Conservation (phyloP, 2,888 invertebrate genomes). For the Gasteruption jaculator region DNA sequence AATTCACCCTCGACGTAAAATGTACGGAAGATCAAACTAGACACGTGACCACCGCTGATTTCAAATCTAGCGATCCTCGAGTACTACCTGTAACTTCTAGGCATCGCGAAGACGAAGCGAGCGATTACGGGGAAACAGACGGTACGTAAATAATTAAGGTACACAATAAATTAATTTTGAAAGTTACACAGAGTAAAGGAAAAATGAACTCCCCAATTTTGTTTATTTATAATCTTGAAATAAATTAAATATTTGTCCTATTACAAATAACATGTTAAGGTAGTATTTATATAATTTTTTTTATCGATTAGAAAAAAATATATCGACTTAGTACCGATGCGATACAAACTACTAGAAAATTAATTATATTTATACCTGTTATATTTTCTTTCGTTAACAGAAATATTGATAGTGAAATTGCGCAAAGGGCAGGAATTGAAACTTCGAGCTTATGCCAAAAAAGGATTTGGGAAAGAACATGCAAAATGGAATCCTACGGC, state of each 20-base stretch:
- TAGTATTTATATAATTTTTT: too few species aligned
- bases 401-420: conserved; percentile 69
- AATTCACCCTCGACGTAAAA: conserved; percentile 94
- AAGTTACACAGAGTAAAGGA: too few species aligned
- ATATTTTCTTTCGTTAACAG: conserved; percentile 36
- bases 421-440: conserved; percentile 89
- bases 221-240: too few species aligned
- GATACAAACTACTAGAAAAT: conserved; percentile 1
- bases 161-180: too few species aligned
- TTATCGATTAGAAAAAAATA: neutral
- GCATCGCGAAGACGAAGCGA: conserved; percentile 86
- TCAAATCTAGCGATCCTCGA: conserved; percentile 85
- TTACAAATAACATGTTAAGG: too few species aligned
- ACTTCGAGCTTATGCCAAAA: conserved; percentile 92
- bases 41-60: conserved; percentile 94
- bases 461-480: conserved; percentile 96
- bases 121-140: conserved; percentile 91
- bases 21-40: conserved; percentile 91
- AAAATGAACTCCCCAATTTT: too few species aligned
- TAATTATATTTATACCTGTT: neutral
- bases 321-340: conserved; percentile 57
- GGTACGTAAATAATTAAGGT: too few species aligned
- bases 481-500: conserved; percentile 99
- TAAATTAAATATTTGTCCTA: too few species aligned
- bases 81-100: conserved; percentile 92